Evolutionary conservation across 2,113 vertebrate genomes (phyloP), one percentile per base, ranked within the genome.

Genomic region (Myotis yumanensis): DNA sequence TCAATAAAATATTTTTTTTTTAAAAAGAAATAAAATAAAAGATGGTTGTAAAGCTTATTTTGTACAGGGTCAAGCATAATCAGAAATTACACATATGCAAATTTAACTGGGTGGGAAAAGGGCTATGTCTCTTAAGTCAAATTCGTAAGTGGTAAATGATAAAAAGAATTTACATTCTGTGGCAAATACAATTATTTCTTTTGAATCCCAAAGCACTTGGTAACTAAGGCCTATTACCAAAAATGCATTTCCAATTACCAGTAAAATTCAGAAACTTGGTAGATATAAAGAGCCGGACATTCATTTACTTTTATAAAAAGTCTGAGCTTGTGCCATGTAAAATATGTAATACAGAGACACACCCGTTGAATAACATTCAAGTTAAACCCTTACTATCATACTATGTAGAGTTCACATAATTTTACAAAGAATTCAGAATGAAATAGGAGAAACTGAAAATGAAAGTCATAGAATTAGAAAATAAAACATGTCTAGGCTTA

Each of bases 21-120:
- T 91, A 43, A 77, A 93, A 43, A 89, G 72, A 79, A 28, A 71
- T 72, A 93, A 46, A 46, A 69, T n/a, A 90, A 66, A 52, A 52
- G 28, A 59, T 81, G 35, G 35, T 28, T 35, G 2, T 12, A 76
- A 79, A 91, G 40, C 12, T 32, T 69, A 71, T 52, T 83, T 82
- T 81, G 86, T 23, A 89, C 7, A 72, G 82, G 11, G 16, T 59
- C 28, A 72, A 51, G n/a, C 11, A 43, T 84, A 91, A 81, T 15
- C 14, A 91, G 43, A 93, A 91, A 92, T 22, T 77, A 35, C 3
- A 46, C 1, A 37, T 46, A 25, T 14, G 6, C 17, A 75, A 85
- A 95, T 85, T 80, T 91, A 88, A 68, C 14, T 66, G 16, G 1
- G 15, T 11, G 91, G 28, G 43, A 32, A 89, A 89, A 43, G 16